Evolutionary conservation across 2,888 invertebrate genomes (phyloP).

Genomic region (Sesamia inferens): DNA sequence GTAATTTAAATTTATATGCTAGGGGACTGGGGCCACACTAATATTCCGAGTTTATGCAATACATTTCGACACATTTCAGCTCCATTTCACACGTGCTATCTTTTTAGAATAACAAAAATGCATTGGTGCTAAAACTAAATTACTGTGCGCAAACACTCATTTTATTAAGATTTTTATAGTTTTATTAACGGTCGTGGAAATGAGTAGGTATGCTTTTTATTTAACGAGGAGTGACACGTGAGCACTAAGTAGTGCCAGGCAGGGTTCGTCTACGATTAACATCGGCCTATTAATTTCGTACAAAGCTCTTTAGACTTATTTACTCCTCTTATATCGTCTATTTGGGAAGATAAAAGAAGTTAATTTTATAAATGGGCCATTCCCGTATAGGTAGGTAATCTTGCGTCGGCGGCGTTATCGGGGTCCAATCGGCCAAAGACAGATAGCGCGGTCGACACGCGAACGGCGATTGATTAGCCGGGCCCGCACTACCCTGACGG

Average conservation of each 20-base stretch:
- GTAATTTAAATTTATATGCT: conserved; percentile 36
- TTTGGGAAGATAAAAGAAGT: conserved; percentile 87
- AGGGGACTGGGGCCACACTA: conserved; percentile 19
- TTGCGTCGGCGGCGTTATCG: conserved; percentile 86
- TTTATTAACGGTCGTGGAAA: conserved; percentile 27
- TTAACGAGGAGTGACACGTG: conserved; percentile 20
- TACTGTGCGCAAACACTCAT: conserved; percentile 40
- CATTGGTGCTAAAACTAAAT: conserved; percentile 39
- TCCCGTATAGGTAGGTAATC: conserved; percentile 87
- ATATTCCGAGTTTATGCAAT: conserved; percentile 32
- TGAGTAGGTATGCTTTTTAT: conserved; percentile 28
- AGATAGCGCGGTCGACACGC: conserved; percentile 89
- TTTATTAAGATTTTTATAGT: conserved; percentile 26
- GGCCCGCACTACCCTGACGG: conserved; percentile 87
- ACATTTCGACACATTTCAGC: conserved; percentile 32
- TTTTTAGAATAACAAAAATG: conserved; percentile 22
- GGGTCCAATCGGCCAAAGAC: conserved; percentile 87
- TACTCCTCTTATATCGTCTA: conserved; percentile 83
- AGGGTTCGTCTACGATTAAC: conserved; percentile 68
- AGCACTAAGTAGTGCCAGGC: conserved; percentile 47
- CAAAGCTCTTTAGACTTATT: conserved; percentile 82
- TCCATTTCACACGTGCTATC: conserved; percentile 18
- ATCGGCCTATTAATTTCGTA: conserved; percentile 77
- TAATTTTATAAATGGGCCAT: conserved; percentile 89
- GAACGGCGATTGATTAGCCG: conserved; percentile 88